These are phyloP conservation scores for Lucilia cuprina DNA, from an alignment of 1,140 invertebrate genomes.

Conservation along the genomic window DNA sequence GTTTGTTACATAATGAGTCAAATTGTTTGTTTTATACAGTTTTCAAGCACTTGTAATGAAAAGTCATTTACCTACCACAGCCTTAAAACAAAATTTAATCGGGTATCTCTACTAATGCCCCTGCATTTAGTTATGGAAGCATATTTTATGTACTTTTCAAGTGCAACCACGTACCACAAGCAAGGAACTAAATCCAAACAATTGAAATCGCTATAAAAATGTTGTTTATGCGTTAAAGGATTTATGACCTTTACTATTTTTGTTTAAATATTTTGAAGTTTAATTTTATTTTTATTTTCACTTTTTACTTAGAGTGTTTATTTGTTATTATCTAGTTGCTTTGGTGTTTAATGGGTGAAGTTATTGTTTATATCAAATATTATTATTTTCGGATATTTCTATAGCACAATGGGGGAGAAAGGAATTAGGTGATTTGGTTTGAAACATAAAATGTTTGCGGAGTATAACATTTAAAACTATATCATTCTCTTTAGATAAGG, in stretches of 20 bases:
- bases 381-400: background rate
- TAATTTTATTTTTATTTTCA: background rate
- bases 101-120: background rate
- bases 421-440: background rate
- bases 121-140: background rate
- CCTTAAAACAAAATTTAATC: background rate
- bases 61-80: slow-evolving; percentile 31
- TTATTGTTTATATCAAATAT: background rate
- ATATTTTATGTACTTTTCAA: background rate
- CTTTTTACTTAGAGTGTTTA: background rate
- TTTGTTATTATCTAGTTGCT: background rate
- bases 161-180: background rate
- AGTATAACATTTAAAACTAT: too few relatives aligned
- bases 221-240: slow-evolving; percentile 33
- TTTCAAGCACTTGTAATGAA: slow-evolving; percentile 3
- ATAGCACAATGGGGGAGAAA: background rate
- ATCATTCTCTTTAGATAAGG: too few relatives aligned
- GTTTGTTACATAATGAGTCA: background rate
- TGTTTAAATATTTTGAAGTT: background rate
- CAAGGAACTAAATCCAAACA: background rate
- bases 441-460: too few relatives aligned
- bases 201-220: slow-evolving; percentile 23
- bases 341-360: background rate
- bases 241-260: slow-evolving; percentile 4
- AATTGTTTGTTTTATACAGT: slow-evolving; percentile 11